Conservation (phyloP, 2,113 vertebrate genomes). For the Chloropsis cyanopogon region DNA sequence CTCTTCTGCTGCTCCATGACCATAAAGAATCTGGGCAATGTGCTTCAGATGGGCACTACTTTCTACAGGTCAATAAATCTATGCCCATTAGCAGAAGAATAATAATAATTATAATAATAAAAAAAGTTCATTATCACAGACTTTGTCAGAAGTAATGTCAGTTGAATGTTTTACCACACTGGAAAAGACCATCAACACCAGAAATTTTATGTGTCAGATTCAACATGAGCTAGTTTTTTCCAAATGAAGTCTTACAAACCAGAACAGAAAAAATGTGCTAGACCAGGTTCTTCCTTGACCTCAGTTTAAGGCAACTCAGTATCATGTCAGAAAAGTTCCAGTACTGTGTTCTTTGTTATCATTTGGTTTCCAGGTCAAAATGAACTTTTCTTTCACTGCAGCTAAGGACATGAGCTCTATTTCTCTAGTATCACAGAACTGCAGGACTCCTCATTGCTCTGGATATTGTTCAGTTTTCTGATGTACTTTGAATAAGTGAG, state of each 20-base stretch:
- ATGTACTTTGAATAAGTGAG: neutral
- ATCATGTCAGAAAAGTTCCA: neutral
- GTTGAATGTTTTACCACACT: neutral
- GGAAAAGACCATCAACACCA: slow-evolving; percentile 17
- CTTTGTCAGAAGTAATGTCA: neutral
- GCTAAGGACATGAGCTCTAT: neutral
- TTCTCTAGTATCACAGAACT: neutral
- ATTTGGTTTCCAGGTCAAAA: neutral
- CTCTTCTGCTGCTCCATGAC: neutral
- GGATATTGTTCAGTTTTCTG: neutral
- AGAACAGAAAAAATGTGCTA: neutral
- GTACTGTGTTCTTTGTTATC: neutral
- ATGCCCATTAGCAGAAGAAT: neutral
- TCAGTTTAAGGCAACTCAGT: neutral
- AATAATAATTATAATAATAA: neutral
- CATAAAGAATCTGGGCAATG: neutral
- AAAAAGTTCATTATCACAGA: neutral
- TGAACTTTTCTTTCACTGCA: neutral
- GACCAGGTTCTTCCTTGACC: slow-evolving; percentile 4
- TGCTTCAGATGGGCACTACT: neutral
- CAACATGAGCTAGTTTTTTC: slow-evolving; percentile 6
- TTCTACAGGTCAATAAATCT: neutral
- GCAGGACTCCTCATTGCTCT: neutral
- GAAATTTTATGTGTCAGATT: slow-evolving; percentile 1
- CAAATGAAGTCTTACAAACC: neutral